phyloP scores from a whole-genome alignment of 2,888 invertebrate species.

The Maniola hyperantus region DNA sequence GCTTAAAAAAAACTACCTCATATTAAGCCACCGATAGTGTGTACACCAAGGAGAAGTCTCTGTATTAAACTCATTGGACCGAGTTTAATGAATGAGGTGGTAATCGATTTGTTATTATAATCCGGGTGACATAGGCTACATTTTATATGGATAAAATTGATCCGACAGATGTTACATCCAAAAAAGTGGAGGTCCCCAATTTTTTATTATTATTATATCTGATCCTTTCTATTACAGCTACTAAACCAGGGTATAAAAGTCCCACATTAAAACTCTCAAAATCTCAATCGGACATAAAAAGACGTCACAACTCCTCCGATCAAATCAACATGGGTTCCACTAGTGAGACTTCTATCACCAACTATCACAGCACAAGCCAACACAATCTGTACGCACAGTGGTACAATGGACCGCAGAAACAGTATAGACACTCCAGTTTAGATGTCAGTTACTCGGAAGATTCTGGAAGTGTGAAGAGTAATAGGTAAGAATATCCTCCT shows the following conservation, averaged over 20 bases:
- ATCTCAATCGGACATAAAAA: conserved; percentile 82
- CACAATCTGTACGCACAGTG: conserved; percentile 69
- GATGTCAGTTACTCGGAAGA: conserved; percentile 85
- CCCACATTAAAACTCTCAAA: conserved; percentile 68
- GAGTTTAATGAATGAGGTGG: too few relatives aligned
- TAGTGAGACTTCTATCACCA: conserved; percentile 67
- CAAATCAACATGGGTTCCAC: conserved; percentile 61
- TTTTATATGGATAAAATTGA: too few relatives aligned
- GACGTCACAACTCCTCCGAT: conserved; percentile 75
- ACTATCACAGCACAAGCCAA: conserved; percentile 66
- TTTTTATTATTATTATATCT: too few relatives aligned
- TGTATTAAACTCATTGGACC: too few relatives aligned
- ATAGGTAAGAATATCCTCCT: conserved; percentile 71
- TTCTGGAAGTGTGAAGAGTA: conserved; percentile 86
- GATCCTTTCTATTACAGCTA: conserved; percentile 51
- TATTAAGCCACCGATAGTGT: too few relatives aligned
- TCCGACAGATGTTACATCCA: too few relatives aligned
- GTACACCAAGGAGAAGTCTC: too few relatives aligned
- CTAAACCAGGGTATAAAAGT: conserved; percentile 63
- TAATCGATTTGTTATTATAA: too few relatives aligned
- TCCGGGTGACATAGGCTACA: too few relatives aligned
- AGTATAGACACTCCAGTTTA: conserved; percentile 69
- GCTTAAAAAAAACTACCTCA: too few relatives aligned
- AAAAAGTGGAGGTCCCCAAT: too few relatives aligned
- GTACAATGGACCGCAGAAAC: conserved; percentile 60